These are phyloP conservation scores for Mesitornis unicolor DNA, from an alignment of 2,113 vertebrate genomes.

Conservation along the genomic window DNA sequence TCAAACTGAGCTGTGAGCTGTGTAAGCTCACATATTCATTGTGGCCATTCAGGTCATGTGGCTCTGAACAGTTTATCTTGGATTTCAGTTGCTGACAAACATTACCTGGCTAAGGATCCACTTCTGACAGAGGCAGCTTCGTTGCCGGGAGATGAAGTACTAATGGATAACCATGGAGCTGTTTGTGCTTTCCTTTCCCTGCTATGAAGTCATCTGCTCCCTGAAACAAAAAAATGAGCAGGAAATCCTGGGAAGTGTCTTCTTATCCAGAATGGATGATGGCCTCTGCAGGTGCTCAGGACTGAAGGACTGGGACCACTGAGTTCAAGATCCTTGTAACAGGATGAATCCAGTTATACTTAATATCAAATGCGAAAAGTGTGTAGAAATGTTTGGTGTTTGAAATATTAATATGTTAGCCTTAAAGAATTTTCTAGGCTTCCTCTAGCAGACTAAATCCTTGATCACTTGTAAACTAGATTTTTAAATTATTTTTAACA, in stretches of 20 bases:
- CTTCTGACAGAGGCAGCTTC: neutral
- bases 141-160: neutral
- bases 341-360: neutral
- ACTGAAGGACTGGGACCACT: neutral
- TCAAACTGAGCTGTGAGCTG: neutral
- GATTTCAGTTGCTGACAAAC: neutral
- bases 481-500: neutral
- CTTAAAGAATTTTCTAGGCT: neutral
- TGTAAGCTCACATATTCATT: too few relatives aligned
- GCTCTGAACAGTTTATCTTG: neutral
- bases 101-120: neutral
- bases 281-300: neutral
- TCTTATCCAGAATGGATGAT: neutral
- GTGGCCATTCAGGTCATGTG: neutral
- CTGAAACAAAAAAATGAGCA: neutral
- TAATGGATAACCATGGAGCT: neutral
- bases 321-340: neutral
- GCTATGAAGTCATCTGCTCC: neutral
- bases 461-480: neutral
- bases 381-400: neutral
- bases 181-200: neutral
- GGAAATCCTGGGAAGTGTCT: neutral
- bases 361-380: neutral
- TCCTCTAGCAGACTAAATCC: neutral
- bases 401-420: neutral